Percentiles rank a stretch among this genome's conserved stretches.
phyloP scores from a whole-genome alignment of 2,888 invertebrate genomes.

The Melanargia galathea region DNA sequence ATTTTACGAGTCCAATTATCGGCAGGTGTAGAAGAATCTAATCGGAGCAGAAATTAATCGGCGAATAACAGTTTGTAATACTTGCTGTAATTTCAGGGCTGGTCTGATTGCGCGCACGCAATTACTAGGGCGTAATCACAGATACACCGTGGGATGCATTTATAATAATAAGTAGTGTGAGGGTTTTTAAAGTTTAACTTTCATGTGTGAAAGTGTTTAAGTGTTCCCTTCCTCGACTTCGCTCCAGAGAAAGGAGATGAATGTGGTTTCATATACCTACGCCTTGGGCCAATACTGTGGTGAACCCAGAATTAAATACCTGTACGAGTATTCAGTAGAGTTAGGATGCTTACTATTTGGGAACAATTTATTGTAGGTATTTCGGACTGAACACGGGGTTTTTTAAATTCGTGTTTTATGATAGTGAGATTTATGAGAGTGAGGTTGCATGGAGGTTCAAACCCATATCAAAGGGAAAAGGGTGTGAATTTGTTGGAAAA shows the following conservation, averaged over 20 bases:
- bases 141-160: slow-evolving; percentile 25
- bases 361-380: no score
- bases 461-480: no score
- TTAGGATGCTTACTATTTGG: no score
- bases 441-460: no score
- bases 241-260: not conserved
- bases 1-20: slow-evolving; percentile 37
- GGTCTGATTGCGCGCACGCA: slow-evolving; percentile 40
- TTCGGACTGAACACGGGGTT: no score
- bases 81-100: slow-evolving; percentile 45
- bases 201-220: not conserved
- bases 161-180: not conserved
- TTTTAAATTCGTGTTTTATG: no score
- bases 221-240: not conserved
- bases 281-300: no score
- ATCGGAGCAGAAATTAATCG: slow-evolving; percentile 42
- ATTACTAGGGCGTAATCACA: slow-evolving; percentile 38
- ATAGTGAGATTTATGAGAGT: no score
- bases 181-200: not conserved
- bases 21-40: slow-evolving; percentile 42
- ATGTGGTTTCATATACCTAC: no score
- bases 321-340: no score
- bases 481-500: no score
- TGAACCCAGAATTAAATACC: no score
- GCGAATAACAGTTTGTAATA: slow-evolving; percentile 45